A percentile compares a stretch with the other conserved stretches of the same genome.
phyloP scores from a whole-genome alignment of 2,113 vertebrate species.

The Cyanoderma ruficeps region DNA sequence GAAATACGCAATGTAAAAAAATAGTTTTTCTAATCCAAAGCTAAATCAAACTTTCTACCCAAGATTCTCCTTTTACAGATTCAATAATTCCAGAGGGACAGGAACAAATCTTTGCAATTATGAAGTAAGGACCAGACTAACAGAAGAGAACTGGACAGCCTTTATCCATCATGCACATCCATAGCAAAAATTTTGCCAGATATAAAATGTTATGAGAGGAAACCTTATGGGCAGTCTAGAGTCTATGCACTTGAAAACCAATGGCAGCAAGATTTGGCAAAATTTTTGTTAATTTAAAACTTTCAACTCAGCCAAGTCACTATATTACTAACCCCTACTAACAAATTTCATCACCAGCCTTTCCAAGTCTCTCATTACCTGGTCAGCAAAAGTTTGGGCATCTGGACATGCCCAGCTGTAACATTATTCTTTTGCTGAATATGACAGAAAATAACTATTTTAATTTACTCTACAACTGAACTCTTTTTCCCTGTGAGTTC shows the following conservation, averaged over 20 bases:
- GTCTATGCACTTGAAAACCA: neutral
- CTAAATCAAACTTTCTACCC: neutral
- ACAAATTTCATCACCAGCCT: neutral
- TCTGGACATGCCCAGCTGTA: neutral
- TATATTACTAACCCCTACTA: neutral
- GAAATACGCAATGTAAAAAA: neutral
- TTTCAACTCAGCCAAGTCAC: neutral
- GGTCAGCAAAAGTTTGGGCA: neutral
- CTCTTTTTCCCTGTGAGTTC: neutral
- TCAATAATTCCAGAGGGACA: neutral
- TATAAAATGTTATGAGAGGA: neutral
- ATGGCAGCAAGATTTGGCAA: neutral
- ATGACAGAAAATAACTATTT: neutral
- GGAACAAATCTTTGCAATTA: neutral
- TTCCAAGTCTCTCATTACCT: neutral
- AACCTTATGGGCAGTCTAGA: neutral
- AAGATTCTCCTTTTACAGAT: neutral
- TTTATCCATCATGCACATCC: neutral
- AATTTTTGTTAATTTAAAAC: neutral
- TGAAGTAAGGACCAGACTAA: neutral
- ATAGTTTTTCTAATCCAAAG: neutral
- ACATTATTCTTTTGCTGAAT: neutral
- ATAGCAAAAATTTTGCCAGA: neutral
- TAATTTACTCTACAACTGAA: neutral
- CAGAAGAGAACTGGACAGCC: neutral